phyloP scores from a whole-genome alignment of 2,888 invertebrate species.

The Troides oblongomaculatus region DNA sequence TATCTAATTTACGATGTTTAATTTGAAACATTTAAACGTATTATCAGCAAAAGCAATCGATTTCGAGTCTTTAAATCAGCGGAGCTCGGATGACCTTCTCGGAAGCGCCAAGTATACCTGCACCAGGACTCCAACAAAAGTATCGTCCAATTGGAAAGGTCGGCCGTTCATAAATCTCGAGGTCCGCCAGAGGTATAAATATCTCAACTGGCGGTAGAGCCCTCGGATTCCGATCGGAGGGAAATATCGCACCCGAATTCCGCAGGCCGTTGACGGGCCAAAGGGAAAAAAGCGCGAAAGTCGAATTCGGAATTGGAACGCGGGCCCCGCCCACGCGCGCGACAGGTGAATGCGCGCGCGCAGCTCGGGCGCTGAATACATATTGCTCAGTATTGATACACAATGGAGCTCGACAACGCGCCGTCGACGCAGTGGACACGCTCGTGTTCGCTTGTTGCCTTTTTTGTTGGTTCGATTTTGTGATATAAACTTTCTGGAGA shows the following conservation, averaged over 20 bases:
- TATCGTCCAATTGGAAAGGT: conserved; percentile 53
- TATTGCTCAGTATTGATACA: conserved; percentile 70
- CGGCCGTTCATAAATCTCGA: conserved; percentile 60
- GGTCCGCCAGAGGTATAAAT: conserved; percentile 61
- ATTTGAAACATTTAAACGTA: conserved; percentile 2
- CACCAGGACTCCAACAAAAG: conserved; percentile 54
- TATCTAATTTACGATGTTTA: conserved; percentile 10
- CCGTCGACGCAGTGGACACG: neutral
- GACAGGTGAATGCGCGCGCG: conserved; percentile 77
- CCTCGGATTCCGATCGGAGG: conserved; percentile 71
- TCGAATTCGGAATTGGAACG: conserved; percentile 52
- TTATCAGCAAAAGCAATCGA: conserved; percentile 26
- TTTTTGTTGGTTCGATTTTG: too few species aligned
- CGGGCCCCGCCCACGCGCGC: conserved; percentile 66
- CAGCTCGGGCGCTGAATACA: conserved; percentile 59
- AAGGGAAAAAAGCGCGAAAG: conserved; percentile 68
- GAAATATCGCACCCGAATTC: conserved; percentile 80
- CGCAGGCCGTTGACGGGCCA: conserved; percentile 63
- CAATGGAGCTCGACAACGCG: conserved; percentile 47
- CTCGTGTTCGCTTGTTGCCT: neutral
- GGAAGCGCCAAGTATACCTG: conserved; percentile 49
- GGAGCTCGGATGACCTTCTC: conserved; percentile 31
- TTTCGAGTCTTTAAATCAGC: conserved; percentile 25
- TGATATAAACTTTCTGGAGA: too few species aligned
- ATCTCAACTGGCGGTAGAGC: conserved; percentile 68